Conservation (phyloP, 2,113 vertebrate species). For the Nestor notabilis region DNA sequence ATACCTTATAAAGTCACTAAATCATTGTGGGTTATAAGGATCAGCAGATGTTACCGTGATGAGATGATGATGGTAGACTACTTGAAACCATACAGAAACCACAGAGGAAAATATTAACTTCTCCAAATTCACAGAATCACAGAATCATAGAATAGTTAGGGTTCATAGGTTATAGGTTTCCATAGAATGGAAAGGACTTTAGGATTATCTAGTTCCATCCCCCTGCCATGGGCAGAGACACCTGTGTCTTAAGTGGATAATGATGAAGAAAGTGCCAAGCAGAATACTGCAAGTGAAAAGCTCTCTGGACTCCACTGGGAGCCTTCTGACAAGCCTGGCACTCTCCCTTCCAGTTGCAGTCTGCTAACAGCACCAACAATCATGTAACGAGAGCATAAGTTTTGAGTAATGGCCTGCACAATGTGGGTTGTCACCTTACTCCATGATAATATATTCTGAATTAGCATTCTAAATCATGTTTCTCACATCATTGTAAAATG, state of each 20-base stretch:
- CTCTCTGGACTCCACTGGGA: neutral
- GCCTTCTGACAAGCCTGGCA: neutral
- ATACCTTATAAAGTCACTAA: neutral
- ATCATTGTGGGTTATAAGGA: neutral
- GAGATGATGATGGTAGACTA: neutral
- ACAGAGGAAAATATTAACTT: neutral
- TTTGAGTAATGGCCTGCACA: neutral
- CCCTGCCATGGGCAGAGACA: neutral
- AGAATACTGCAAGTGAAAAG: neutral
- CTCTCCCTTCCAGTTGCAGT: neutral
- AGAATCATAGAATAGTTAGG: neutral
- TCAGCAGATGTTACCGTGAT: neutral
- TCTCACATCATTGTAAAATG: neutral
- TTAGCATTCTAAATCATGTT: neutral
- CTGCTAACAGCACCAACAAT: neutral
- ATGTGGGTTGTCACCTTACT: neutral
- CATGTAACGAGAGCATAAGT: fast-evolving
- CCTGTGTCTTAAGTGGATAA: neutral
- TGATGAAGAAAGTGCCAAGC: neutral
- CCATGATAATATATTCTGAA: neutral
- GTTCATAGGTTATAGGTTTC: neutral
- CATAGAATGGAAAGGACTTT: neutral
- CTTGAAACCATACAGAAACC: neutral
- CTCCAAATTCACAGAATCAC: neutral
- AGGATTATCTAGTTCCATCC: neutral